Evolutionary conservation across 2,888 invertebrate genomes (phyloP), one percentile per base, ranked within the genome.

Genomic region (Thumatha senex): DNA sequence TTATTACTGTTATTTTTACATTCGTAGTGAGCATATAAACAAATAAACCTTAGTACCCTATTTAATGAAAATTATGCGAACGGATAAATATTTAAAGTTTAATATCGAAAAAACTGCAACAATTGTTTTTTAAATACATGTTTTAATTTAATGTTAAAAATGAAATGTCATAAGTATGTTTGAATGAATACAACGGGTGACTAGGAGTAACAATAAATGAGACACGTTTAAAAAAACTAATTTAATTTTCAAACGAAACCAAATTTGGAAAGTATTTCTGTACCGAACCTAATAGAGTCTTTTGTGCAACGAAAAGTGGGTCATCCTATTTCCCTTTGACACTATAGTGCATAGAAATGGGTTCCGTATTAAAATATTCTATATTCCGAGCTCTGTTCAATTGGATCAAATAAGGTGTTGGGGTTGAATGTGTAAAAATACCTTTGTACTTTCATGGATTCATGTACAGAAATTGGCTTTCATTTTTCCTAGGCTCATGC

Each of bases 231-330:
- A 70, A 74, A 79, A 74, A 72, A 33, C 51, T 7, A 45, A 57
- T 58, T 63, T 61, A 66, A 63, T 61, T 61, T 54, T 66, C 54
- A 71, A 71, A 66, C 60, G 44, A 53, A 72, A 68, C 56, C 71
- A 82, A 48, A 85, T 85, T 80, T 78, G n/a, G n/a, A n/a, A n/a
- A 74, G 78, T 80, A 84, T 31, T 31, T 31, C 18, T 24, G 18
- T 5, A 24, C 18, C 8, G 31, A 5, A 31, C 10, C 18, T 77
- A 80, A 84, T 78, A 82, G 78, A 78, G 63, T 74, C 80, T 84
- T 74, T 86, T 84, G 82, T 81, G 70, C 68, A 70, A 64, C 76
- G 11, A 82, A 84, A 87, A 82, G 65, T 86, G 70, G 87, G 87
- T 84, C 87, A 84, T 75, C 66, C 76, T 72, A 69, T 68, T 72